A percentile compares a stretch with the other conserved stretches of the same genome.
These are phyloP conservation scores for Bambusicola thoracicus DNA, from an alignment of 2,113 vertebrate genomes.

Conservation along the genomic window DNA sequence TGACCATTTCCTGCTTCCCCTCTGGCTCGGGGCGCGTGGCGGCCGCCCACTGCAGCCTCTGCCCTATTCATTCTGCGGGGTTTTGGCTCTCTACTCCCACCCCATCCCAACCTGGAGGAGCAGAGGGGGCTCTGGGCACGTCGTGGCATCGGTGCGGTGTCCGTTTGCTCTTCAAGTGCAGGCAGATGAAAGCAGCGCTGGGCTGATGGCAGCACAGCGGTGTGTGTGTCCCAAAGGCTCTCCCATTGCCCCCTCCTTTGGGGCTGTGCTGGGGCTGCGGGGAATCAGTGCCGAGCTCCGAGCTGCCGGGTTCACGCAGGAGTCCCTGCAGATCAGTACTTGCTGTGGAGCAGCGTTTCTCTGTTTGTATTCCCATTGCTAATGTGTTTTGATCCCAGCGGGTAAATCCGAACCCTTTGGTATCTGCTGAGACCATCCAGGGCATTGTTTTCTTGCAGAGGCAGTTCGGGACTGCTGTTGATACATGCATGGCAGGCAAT, in stretches of 20 bases:
- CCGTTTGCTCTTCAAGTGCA: background rate
- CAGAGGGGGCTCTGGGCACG: background rate
- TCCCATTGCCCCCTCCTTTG: rapidly evolving
- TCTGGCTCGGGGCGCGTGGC: rapidly evolving
- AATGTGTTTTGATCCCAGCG: background rate
- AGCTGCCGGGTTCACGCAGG: background rate
- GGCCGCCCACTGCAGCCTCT: rapidly evolving
- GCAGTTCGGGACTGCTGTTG: background rate
- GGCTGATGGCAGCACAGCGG: rapidly evolving
- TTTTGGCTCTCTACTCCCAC: background rate
- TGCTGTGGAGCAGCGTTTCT: background rate
- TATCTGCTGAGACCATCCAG: background rate
- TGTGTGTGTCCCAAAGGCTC: background rate
- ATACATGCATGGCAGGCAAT: constrained; percentile 1
- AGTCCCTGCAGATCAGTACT: background rate
- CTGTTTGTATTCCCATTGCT: background rate
- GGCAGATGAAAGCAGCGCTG: background rate
- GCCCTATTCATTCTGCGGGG: background rate
- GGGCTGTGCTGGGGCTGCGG: rapidly evolving
- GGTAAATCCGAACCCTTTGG: background rate
- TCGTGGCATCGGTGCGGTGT: background rate
- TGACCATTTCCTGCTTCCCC: background rate
- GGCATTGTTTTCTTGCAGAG: background rate
- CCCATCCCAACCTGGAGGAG: background rate
- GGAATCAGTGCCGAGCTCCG: rapidly evolving